Evolutionary conservation across 1,140 invertebrate genomes (phyloP), one percentile per base, ranked within the genome.

Genomic region (Pachypsylla venusta): DNA sequence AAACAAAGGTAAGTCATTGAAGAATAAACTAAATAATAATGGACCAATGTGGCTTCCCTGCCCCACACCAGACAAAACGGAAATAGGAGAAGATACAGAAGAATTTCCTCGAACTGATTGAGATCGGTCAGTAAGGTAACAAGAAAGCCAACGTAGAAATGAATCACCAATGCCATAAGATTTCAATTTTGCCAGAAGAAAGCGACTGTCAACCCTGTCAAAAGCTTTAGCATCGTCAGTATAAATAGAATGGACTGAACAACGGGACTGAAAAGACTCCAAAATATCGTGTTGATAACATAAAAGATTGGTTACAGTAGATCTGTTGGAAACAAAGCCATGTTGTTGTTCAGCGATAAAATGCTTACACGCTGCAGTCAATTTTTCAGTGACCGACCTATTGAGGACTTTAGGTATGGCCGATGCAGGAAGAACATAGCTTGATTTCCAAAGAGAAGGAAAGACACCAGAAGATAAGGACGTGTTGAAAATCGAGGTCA

Each of bases 381-480:
- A 13, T 53, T 22, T 26, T 1, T 39, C 19, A 0, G 16, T 7
- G 16, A 58, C 22, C 20, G 42, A 26, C 16, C 12, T 48, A 28
- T 58, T 25, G n/a, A 58, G 42, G 22, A 58, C 13, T 27, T 58
- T 58, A 53, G 39, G 40, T 25, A 25, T 35, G 10, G 56, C 26
- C 13, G 19, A 25, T 35, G 30, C 14, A n/a, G 58, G 58, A 27
- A 54, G 16, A 7, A 59, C 40, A 14, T 25, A 3, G 14, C 35
- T 22, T 25, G 12, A 48, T 28, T 59, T 59, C 2, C 26, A 25
- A 25, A n/a, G 3, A 19, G 4, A 24, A 10, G 58, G 58, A 22
- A 59, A 59, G 12, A 59, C 40, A 13, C 58, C 58, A 53, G 58
- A 55, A 28, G 24, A n/a, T 13, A 59, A 13, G 5, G 42, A 59